Base-by-base conservation (phyloP, 2,888 invertebrate species). In the Lamellibrachia columna region DNA sequence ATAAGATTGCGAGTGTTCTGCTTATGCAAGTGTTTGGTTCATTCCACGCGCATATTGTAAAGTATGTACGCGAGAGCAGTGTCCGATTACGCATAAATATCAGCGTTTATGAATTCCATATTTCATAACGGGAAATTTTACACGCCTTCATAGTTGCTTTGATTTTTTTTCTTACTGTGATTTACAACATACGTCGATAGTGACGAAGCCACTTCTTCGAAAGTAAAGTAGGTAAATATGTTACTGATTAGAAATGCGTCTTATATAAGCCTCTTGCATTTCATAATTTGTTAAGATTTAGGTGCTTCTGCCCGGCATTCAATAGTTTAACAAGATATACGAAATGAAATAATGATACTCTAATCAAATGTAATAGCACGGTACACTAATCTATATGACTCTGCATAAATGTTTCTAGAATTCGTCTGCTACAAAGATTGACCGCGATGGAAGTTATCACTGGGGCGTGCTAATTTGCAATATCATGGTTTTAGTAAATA, bases 1-100 rank as follows among this genome's bases (percentile, higher is more conserved):
- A 75, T 75, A 75, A 22, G 75, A 75, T 75, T 15, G 75, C 75
- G 75, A 75, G n/a, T 75, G n/a, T 75, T 75, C 75, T 75, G 75
- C n/a, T 55, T 55, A 55, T 55, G 55, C 75, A 75, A 22, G 15
- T 75, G 6, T 75, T 6, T 22, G 75, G 1, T 15, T 75, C 75
- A 75, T 22, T 15, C 22, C 75, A 22, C 22, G n/a, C 75, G n/a
- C n/a, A 75, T 75, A 75, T 75, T 75, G 3, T 15, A 75, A n/a
- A n/a, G 75, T 15, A 22, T 22, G 75, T 15, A 75, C 15, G 22
- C n/a, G 75, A 3, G 75, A 22, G 22, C 75, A 75, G 75, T 75
- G 75, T n/a, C 75, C 15, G 15, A 4, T 22, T 75, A 22, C n/a
- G n/a, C 15, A 2, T 15, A 22, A 75, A 22, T n/a, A 75, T 22